A percentile compares a stretch with the other conserved stretches of the same genome.
Evolutionary conservation across 1,140 invertebrate species (phyloP).

Genomic region (Drosophila ficusphila): DNA sequence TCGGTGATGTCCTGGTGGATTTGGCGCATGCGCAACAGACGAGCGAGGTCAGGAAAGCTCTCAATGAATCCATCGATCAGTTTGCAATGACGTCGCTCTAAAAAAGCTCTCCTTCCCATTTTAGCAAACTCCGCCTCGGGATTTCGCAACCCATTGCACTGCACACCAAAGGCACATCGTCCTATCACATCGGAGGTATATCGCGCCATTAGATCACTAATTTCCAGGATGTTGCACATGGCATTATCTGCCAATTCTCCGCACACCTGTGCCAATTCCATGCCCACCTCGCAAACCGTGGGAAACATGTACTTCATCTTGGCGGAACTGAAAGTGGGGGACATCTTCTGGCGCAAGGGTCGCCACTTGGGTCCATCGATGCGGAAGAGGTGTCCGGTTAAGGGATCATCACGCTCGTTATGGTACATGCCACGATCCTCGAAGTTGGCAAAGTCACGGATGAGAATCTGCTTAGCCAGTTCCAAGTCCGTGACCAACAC

Average conservation of each 20-base stretch:
- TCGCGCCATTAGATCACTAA: constrained; percentile 84
- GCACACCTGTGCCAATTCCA: constrained; percentile 46
- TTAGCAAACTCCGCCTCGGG: constrained; percentile 85
- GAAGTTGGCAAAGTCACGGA: constrained; percentile 87
- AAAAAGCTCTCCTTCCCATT: constrained; percentile 76
- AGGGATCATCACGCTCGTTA: constrained; percentile 85
- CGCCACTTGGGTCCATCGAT: constrained; percentile 87
- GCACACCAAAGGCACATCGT: constrained; percentile 86
- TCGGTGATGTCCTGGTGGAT: constrained; percentile 83
- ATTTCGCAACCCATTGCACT: constrained; percentile 85
- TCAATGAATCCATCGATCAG: constrained; percentile 66
- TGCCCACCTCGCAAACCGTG: constrained; percentile 84
- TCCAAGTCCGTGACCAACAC: constrained; percentile 69
- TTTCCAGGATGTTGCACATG: constrained; percentile 62
- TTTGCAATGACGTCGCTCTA: constrained; percentile 48
- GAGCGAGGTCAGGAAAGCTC: constrained; percentile 59
- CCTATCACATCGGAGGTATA: constrained; percentile 88
- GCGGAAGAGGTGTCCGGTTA: constrained; percentile 85
- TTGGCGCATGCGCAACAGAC: constrained; percentile 52
- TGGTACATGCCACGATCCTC: constrained; percentile 85
- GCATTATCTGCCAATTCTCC: constrained; percentile 62
- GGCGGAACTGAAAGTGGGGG: constrained; percentile 86
- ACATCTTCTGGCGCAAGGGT: constrained; percentile 86
- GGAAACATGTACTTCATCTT: constrained; percentile 87
- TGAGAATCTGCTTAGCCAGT: constrained; percentile 85